phyloP scores from a whole-genome alignment of 2,113 vertebrate genomes.

The Aspiorhynchus laticeps region DNA sequence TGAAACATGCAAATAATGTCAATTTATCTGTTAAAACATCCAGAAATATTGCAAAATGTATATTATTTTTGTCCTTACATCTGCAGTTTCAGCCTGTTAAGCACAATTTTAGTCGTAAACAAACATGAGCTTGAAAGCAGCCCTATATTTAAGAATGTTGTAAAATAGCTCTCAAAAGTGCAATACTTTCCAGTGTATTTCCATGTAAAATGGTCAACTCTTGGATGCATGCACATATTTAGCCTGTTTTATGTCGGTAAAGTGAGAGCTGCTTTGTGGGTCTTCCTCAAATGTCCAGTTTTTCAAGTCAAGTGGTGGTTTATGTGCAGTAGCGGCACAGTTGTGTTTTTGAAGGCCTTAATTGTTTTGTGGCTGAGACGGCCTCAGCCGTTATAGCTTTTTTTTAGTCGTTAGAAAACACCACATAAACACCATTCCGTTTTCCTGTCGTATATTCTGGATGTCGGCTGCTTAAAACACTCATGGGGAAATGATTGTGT shows the following conservation, averaged over 20 bases:
- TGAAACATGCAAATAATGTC: neutral
- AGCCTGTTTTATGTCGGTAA: constrained; percentile 45
- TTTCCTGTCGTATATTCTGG: neutral
- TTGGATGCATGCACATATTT: constrained; percentile 33
- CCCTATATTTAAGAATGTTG: constrained; percentile 11
- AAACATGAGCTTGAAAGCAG: neutral
- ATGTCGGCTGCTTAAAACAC: constrained; percentile 1
- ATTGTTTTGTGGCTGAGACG: constrained; percentile 1
- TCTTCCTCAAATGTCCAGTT: constrained; percentile 19
- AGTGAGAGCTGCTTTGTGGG: constrained; percentile 15
- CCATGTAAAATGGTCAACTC: constrained; percentile 21
- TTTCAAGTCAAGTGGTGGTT: constrained; percentile 34
- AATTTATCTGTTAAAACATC: neutral
- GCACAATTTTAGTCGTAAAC: neutral
- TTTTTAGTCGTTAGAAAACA: constrained; percentile 12
- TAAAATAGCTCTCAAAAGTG: constrained; percentile 27
- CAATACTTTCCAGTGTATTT: constrained; percentile 41
- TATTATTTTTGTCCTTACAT: neutral
- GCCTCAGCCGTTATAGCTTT: constrained; percentile 4
- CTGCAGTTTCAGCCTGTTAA: neutral
- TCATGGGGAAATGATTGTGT: constrained; percentile 6
- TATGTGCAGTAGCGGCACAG: neutral
- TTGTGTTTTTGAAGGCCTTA: constrained; percentile 23
- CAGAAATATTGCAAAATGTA: neutral
- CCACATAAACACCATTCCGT: constrained; percentile 20